Evolutionary conservation across 2,888 invertebrate genomes (phyloP), one percentile per base, ranked within the genome.

Genomic region (Hypercompe scribonia): DNA sequence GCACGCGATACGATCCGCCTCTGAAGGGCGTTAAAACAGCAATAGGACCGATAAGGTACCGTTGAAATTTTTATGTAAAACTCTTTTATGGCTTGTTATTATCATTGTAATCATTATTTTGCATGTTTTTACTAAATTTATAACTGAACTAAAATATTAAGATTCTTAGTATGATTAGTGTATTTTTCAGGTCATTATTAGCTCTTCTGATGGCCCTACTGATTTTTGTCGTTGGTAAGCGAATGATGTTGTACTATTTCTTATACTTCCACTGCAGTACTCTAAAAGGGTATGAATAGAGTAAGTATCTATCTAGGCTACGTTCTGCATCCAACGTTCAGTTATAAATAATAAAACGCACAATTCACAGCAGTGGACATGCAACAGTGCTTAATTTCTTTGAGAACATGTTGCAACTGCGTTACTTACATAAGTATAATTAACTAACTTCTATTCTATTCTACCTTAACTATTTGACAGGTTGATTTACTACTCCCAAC

Each of bases 1-100:
- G 68, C 84, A 84, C 84, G 84, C 84, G 77, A 84, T 79, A 67
- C 64, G 72, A 64, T 71, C 72, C 78, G 74, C 80, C 80, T 67
- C 68, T 21, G 74, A 77, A 80, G 78, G 79, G 77, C 80, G 78
- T 72, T 77, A 78, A 65, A 81, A 81, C 69, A 72, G 72, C 79
- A 80, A 74, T 84, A 73, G 75, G 70, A 76, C 39, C 54, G 70
- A 74, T 79, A 70, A 77, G 77, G 77, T 58, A 80, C 83, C 79
- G 76, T 71, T 77, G 73, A 66, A 65, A 71, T 76, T 81, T 65
- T 78, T 74, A 77, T 82, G 81, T 76, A 71, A 70, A 74, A 33
- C 42, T 66, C 68, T 83, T 78, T 79, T 79, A 79, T 75, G 34
- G 65, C 31, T 70, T 50, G 58, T 72, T 68, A 65, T 65, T 68